Percentiles rank a stretch among this genome's conserved stretches.
phyloP scores from a whole-genome alignment of 2,113 vertebrate species.

The Pachyramphus minor region DNA sequence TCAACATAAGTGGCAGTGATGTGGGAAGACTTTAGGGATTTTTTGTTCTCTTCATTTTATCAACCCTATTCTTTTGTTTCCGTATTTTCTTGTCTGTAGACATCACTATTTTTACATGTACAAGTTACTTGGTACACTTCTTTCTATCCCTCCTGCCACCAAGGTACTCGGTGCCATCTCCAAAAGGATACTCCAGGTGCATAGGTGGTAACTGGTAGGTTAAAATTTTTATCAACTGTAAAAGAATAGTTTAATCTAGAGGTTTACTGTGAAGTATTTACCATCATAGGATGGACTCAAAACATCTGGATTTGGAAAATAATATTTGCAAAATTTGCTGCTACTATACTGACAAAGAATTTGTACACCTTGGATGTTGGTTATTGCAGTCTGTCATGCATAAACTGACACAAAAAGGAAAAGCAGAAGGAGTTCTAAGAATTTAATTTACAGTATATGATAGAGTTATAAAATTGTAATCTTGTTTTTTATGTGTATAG shows the following conservation, averaged over 20 bases:
- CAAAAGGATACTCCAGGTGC: not conserved
- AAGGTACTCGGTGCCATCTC: slow-evolving; percentile 26
- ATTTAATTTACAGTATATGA: not conserved
- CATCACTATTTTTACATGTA: not conserved
- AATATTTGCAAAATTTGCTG: not conserved
- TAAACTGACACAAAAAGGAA: not conserved
- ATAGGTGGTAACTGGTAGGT: not conserved
- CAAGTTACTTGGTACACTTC: not conserved
- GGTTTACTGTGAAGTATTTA: not conserved
- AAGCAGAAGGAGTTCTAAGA: not conserved
- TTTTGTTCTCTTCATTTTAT: slow-evolving; percentile 30
- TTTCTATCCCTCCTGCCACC: slow-evolving; percentile 10
- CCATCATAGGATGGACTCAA: not conserved
- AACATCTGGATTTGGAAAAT: not conserved
- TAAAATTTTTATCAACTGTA: not conserved
- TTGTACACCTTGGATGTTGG: not conserved
- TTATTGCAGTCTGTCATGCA: not conserved
- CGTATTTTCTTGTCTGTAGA: slow-evolving; percentile 2
- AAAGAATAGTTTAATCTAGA: not conserved
- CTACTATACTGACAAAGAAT: not conserved
- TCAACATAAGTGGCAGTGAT: not conserved
- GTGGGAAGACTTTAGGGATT: not conserved
- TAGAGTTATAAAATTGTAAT: slow-evolving; percentile 6
- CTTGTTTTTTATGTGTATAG: slow-evolving; percentile 20
- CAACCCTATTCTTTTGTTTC: not conserved